Evolutionary conservation across 1,140 invertebrate species (phyloP).

Genomic region (Lordiphosa clarofinis): DNA sequence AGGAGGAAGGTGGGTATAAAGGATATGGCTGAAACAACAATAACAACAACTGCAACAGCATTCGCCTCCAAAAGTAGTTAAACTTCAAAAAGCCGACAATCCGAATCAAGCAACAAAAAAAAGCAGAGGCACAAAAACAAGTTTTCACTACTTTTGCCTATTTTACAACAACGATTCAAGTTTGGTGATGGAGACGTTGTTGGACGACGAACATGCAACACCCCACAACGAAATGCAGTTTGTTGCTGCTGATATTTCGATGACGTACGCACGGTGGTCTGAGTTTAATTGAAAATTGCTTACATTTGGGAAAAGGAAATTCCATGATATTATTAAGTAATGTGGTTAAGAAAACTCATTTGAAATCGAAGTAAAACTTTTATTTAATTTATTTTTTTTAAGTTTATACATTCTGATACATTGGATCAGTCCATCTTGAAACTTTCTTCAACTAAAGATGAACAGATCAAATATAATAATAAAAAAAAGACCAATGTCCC

Average conservation of each 20-base stretch:
- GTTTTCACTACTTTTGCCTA: slow-evolving; percentile 77
- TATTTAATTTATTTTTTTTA: no score
- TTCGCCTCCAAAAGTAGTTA: slow-evolving; percentile 68
- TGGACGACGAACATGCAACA: slow-evolving; percentile 40
- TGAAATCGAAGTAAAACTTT: no score
- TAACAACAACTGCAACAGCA: slow-evolving; percentile 27
- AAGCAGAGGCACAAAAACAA: slow-evolving; percentile 47
- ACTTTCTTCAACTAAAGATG: no score
- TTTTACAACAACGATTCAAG: slow-evolving; percentile 50
- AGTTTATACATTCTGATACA: no score
- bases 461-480: no score
- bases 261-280: slow-evolving; percentile 58
- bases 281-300: not conserved
- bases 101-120: slow-evolving; percentile 20
- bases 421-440: no score
- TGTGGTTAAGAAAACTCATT: no score
- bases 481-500: no score
- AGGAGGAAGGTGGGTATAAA: slow-evolving; percentile 50
- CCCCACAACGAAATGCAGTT: slow-evolving; percentile 20
- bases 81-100: slow-evolving; percentile 68
- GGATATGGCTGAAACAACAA: slow-evolving; percentile 49
- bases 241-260: slow-evolving; percentile 18
- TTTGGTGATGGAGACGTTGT: slow-evolving; percentile 32
- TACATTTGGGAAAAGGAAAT: no score
- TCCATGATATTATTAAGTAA: not conserved